Evolutionary conservation across 2,888 invertebrate species (phyloP).

Genomic region (Boloria euphrosyne): DNA sequence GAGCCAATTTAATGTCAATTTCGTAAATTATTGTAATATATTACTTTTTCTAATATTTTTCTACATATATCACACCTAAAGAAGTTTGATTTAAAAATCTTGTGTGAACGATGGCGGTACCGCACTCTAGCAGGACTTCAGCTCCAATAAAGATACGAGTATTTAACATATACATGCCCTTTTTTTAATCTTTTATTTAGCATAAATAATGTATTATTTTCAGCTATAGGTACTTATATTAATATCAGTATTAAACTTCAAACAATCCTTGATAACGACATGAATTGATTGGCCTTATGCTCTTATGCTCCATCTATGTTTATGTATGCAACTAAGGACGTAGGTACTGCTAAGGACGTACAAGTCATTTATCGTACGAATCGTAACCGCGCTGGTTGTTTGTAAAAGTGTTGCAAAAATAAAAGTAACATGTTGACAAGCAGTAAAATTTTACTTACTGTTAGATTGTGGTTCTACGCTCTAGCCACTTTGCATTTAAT

Average conservation of each 20-base stretch:
- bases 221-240: no score
- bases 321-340: neutral
- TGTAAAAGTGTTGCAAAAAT: neutral
- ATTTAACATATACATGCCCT: no score
- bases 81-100: no score
- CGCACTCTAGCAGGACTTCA: no score
- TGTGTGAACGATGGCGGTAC: no score
- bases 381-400: constrained; percentile 13
- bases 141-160: no score
- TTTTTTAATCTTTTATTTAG: no score
- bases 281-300: neutral
- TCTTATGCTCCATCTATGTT: constrained; percentile 3
- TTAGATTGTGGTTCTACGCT: constrained; percentile 42
- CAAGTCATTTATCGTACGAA: constrained; percentile 24
- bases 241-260: neutral
- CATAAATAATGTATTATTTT: no score
- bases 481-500: constrained; percentile 47
- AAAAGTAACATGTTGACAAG: constrained; percentile 23
- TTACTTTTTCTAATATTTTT: no score
- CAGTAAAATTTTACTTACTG: constrained; percentile 34
- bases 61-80: no score
- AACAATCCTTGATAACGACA: neutral
- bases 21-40: no score
- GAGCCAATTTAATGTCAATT: no score
- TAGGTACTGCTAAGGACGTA: constrained; percentile 6